Percentiles rank a stretch among this genome's conserved stretches.
Conservation (phyloP, 2,888 invertebrate species). For the Dicyrtoma fusca region DNA sequence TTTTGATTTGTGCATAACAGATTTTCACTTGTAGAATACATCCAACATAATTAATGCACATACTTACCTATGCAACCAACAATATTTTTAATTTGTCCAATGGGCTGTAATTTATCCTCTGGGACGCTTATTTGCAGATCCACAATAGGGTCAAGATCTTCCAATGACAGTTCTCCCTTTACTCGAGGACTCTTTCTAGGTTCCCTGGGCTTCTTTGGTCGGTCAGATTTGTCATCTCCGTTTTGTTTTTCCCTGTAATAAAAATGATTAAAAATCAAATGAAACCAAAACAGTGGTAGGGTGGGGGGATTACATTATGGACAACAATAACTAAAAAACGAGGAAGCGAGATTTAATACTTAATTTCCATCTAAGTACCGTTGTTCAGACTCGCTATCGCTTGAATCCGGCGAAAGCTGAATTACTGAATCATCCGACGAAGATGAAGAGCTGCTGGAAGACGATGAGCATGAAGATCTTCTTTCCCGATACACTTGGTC, state of each 20-base stretch:
- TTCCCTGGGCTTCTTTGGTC: conserved; percentile 20
- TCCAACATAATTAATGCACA: no score
- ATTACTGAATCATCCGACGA: not conserved
- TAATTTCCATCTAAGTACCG: conserved; percentile 3
- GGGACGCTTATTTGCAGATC: conserved; percentile 78
- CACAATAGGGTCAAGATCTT: conserved; percentile 79
- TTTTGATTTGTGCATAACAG: not conserved
- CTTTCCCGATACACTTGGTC: not conserved
- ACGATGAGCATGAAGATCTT: not conserved
- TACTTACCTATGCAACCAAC: conserved; percentile 71
- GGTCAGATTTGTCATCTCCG: not conserved
- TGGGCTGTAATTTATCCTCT: conserved; percentile 71
- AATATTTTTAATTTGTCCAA: conserved; percentile 73
- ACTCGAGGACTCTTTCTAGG: conserved; percentile 56
- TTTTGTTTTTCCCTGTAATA: conserved; percentile 13
- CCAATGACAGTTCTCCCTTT: conserved; percentile 67
- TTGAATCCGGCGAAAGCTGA: conserved; percentile 10
- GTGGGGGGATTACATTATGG: no score
- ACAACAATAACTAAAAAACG: not conserved
- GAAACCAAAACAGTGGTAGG: no score
- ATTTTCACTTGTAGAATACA: not conserved
- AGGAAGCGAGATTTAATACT: not conserved
- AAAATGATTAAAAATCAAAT: no score
- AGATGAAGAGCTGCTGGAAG: not conserved
- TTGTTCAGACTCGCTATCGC: conserved; percentile 19